Percentiles rank a stretch among this genome's conserved stretches.
These are phyloP conservation scores for Fragum fragum DNA, from an alignment of 2,888 invertebrate species.

Conservation along the genomic window DNA sequence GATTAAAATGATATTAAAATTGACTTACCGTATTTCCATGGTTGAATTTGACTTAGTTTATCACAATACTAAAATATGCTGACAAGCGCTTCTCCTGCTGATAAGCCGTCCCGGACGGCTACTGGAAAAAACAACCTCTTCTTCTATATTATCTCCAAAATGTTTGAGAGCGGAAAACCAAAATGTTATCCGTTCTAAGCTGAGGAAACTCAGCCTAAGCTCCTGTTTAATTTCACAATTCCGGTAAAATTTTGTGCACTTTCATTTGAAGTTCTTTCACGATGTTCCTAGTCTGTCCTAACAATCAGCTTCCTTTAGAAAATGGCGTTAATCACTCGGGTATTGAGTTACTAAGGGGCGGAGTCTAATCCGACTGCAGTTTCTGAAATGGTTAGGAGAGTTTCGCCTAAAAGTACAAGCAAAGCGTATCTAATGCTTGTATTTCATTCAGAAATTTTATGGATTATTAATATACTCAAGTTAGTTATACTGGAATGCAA, in stretches of 20 bases:
- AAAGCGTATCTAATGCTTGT: too few species aligned
- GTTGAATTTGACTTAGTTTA: conserved; percentile 17
- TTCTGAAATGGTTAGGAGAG: conserved; percentile 32
- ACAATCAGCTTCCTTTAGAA: conserved; percentile 57
- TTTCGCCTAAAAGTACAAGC: background rate
- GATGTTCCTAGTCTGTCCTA: conserved; percentile 16
- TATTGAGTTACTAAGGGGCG: conserved; percentile 66
- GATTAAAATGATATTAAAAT: too few species aligned
- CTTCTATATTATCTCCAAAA: background rate
- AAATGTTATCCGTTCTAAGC: conserved; percentile 37
- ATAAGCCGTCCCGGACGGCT: conserved; percentile 41
- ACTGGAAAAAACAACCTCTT: conserved; percentile 12
- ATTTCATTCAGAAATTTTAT: too few species aligned
- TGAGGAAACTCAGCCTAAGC: conserved; percentile 61
- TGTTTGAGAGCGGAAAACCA: conserved; percentile 8
- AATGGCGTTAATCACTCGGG: conserved; percentile 55
- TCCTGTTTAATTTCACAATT: conserved; percentile 8
- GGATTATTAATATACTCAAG: too few species aligned
- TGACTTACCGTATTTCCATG: conserved; percentile 58
- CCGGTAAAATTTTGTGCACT: conserved; percentile 31
- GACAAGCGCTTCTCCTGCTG: conserved; percentile 15
- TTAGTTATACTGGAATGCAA: too few species aligned
- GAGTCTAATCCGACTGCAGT: conserved; percentile 37
- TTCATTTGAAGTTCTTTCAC: conserved; percentile 46
- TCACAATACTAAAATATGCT: conserved; percentile 5